Base-by-base conservation (phyloP, 2,797 vertebrate genomes). In the Scyliorhinus canicula region DNA sequence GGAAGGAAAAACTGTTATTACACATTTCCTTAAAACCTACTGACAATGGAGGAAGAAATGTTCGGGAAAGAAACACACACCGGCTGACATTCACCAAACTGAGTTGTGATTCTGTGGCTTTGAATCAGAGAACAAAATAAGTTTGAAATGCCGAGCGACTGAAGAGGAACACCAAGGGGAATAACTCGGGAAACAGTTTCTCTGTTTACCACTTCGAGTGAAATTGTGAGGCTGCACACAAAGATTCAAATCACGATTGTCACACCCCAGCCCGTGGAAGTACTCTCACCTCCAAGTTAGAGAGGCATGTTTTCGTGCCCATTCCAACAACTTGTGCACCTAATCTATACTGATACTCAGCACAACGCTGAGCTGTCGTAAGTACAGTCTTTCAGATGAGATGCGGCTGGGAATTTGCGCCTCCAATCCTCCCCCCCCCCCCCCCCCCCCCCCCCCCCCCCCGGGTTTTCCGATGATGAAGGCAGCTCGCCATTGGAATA, bases 1-100 rank as follows among this genome's bases (percentile, higher is more conserved):
- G 88, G 65, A 12, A 71, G 93, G 65, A 71, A 93, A 47, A 93
- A 40, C 44, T 71, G 44, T 93, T 50, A 93, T 93, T 44, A 91
- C n/a, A 65, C 21, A 26, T 91, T 44, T n/a, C 65, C 19, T 65
- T 44, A 44, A 91, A 65, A 44, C 60, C 60, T 91, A 57, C 88
- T 65, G 40, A 91, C 57, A 65, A 91, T 14, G n/a, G 19, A 8
- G n/a, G 88, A 65, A 44, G 21, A 91, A 91, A 91, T 40, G 40
- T 63, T 44, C 44, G n/a, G 57, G 57, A 14, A 26, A 65, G 44
- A 91, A 65, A 63, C 26, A 35, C 26, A 63, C 47, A 44, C 14
- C 9, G 35, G 35, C 6, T 14, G 26, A 3, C 88, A 44, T 91
- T 91, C 21, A 91, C 35, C n/a, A 40, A 63, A 21, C 21, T 44